phyloP scores from a whole-genome alignment of 2,113 vertebrate species.

The Dinomys branickii region DNA sequence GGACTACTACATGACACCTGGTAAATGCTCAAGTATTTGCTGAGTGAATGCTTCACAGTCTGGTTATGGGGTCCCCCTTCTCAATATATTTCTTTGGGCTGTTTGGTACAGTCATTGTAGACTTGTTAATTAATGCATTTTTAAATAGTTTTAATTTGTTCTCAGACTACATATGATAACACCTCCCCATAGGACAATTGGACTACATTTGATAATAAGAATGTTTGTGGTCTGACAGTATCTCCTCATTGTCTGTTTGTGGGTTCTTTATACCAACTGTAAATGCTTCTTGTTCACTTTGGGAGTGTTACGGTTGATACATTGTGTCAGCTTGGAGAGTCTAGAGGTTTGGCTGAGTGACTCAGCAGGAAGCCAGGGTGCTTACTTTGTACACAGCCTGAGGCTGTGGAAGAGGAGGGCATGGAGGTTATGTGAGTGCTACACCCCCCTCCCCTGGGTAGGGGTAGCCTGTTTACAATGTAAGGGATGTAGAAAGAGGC shows the following conservation, averaged over 20 bases:
- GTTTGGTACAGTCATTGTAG: not conserved
- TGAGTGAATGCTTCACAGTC: not conserved
- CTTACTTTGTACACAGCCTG: too few relatives aligned
- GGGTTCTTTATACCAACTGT: not conserved
- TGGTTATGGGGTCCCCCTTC: not conserved
- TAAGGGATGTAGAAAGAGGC: too few relatives aligned
- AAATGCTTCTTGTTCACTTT: not conserved
- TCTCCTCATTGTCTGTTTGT: not conserved
- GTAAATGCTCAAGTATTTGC: not conserved
- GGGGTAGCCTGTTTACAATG: too few relatives aligned
- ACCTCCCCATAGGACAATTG: not conserved
- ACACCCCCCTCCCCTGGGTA: too few relatives aligned
- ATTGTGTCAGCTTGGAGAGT: too few relatives aligned
- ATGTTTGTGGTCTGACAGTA: not conserved
- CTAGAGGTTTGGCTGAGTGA: too few relatives aligned
- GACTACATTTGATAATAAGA: not conserved
- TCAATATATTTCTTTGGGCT: not conserved
- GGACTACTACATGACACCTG: not conserved
- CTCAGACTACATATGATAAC: not conserved
- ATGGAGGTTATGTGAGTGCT: too few relatives aligned
- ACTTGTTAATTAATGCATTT: not conserved
- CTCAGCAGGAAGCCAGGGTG: too few relatives aligned
- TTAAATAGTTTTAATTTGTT: slow-evolving; percentile 12
- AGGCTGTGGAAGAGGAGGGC: too few relatives aligned
- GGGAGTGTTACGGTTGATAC: too few relatives aligned